A percentile compares a stretch with the other conserved stretches of the same genome.
Conservation (phyloP, 2,113 vertebrate genomes). For the Australoheros scitulus region DNA sequence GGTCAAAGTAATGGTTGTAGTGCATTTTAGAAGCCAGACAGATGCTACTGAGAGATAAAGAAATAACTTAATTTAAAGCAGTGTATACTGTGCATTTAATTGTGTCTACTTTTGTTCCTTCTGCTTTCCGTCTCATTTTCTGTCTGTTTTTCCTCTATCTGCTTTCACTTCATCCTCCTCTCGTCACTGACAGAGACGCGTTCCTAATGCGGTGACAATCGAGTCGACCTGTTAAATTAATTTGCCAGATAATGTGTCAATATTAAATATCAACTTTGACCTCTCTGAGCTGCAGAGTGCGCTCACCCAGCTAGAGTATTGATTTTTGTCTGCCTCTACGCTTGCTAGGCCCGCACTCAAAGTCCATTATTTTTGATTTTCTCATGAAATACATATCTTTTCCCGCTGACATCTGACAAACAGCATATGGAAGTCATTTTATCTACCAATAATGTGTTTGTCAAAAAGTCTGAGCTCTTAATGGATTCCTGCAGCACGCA, state of each 20-base stretch:
- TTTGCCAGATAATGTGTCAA: slow-evolving; percentile 85
- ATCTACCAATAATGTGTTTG: slow-evolving; percentile 88
- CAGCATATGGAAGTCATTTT: slow-evolving; percentile 88
- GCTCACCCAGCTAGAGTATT: slow-evolving; percentile 75
- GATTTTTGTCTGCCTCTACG: slow-evolving; percentile 80
- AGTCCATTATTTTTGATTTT: slow-evolving; percentile 90
- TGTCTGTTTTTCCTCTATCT: slow-evolving; percentile 26
- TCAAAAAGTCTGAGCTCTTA: slow-evolving; percentile 83
- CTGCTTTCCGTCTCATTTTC: not conserved
- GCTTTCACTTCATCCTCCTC: slow-evolving; percentile 48
- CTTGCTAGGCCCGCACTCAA: slow-evolving; percentile 77
- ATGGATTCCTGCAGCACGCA: slow-evolving; percentile 80
- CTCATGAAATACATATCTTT: slow-evolving; percentile 86
- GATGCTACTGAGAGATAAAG: not conserved
- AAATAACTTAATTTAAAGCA: slow-evolving; percentile 26
- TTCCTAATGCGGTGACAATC: slow-evolving; percentile 76
- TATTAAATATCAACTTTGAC: slow-evolving; percentile 85
- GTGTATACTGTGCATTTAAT: slow-evolving; percentile 9
- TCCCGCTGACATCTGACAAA: slow-evolving; percentile 88
- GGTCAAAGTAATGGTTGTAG: not conserved
- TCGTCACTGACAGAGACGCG: slow-evolving; percentile 57
- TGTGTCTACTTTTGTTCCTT: slow-evolving; percentile 19
- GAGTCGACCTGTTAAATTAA: slow-evolving; percentile 81
- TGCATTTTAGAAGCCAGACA: not conserved
- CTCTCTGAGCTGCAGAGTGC: slow-evolving; percentile 73